These are phyloP conservation scores for Montipora capricornis DNA, from an alignment of 64 coral and sea anemone species.

Conservation along the genomic window DNA sequence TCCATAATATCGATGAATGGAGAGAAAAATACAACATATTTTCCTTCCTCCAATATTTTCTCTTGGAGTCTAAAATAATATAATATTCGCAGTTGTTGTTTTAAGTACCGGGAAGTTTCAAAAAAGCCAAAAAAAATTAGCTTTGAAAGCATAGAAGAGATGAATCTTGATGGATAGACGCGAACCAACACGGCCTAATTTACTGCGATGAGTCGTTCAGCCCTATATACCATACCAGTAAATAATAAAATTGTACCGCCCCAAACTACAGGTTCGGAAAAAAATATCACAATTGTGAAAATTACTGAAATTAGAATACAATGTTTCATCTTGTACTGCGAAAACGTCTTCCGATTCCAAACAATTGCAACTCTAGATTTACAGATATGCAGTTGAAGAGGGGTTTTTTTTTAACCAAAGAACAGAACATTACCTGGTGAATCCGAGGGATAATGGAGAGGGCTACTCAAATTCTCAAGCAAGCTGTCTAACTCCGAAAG, in stretches of 20 bases:
- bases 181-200: too few species aligned
- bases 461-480: slow-evolving; percentile 78
- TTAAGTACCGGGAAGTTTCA: neutral
- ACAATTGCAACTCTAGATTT: too few species aligned
- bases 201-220: neutral
- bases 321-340: too few species aligned
- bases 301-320: too few species aligned
- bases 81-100: neutral
- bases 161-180: too few species aligned
- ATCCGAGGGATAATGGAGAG: slow-evolving; percentile 34
- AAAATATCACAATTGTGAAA: neutral
- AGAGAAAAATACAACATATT: neutral
- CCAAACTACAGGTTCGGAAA: neutral
- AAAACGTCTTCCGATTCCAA: too few species aligned
- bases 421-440: slow-evolving; percentile 29
- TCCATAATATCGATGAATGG: too few species aligned
- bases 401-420: neutral
- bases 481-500: slow-evolving; percentile 85
- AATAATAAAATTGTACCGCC: neutral
- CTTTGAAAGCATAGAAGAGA: neutral
- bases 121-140: neutral
- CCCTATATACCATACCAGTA: neutral
- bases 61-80: neutral
- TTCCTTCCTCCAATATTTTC: neutral
- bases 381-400: neutral